phyloP scores from a whole-genome alignment of 2,888 invertebrate species.

The Polylopha cassiicola region DNA sequence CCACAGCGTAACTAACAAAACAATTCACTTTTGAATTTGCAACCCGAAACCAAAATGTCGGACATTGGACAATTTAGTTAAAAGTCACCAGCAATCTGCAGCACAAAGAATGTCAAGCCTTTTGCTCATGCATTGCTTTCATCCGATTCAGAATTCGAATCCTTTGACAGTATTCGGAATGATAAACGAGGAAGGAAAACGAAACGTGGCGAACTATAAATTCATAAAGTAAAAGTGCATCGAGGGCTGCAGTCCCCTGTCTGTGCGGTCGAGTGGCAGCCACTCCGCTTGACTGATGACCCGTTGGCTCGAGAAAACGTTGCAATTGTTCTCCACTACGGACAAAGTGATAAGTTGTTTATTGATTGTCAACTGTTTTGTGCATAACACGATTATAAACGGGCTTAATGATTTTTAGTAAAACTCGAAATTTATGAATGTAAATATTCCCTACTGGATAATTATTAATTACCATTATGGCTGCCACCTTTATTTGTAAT shows the following conservation, averaged over 20 bases:
- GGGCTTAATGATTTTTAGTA: no score
- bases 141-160: conserved; percentile 23
- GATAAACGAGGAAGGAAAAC: conserved; percentile 51
- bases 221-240: conserved; percentile 58
- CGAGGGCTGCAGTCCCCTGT: conserved; percentile 48
- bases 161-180: conserved; percentile 37
- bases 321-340: conserved; percentile 37
- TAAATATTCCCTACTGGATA: no score
- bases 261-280: conserved; percentile 48
- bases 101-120: conserved; percentile 7
- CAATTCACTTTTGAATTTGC: conserved; percentile 5
- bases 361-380: no score
- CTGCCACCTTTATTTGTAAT: no score
- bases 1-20: conserved; percentile 10
- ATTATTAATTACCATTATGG: no score
- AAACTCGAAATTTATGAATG: no score
- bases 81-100: conserved; percentile 8
- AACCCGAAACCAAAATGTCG: conserved; percentile 1
- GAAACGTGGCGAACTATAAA: conserved; percentile 52
- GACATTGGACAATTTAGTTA: conserved; percentile 1
- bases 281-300: conserved; percentile 52
- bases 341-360: conserved; percentile 30
- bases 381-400: no score
- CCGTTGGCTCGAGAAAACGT: conserved; percentile 39
- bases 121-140: conserved; percentile 17